Evolutionary conservation across 2,888 invertebrate species (phyloP), one percentile per base, ranked within the genome.

Genomic region (Hypena proboscidalis): DNA sequence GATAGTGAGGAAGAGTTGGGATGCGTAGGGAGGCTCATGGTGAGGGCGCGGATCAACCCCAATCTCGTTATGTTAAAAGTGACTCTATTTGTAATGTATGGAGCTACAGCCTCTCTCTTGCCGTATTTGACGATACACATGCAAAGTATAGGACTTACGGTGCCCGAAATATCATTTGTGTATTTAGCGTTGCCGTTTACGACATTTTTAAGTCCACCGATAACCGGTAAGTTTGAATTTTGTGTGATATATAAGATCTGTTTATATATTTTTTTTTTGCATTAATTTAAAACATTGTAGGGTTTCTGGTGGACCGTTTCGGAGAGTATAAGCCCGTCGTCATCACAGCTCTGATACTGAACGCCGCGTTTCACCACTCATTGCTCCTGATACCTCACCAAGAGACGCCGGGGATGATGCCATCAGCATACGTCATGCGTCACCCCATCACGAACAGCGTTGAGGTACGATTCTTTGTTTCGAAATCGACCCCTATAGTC

Each of bases 91-190:
- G 94, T 96, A 66, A 94, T 95, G 93, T 96, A 96, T 76, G 96
- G 96, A 79, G 97, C 96, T 34, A 95, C 96, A 20, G 96, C 97
- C 35, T 95, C 96, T 4, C 91, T 97, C 35, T 85, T 97, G 43
- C 97, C 97, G 0, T 97, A 97, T 80, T 86, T 97, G 70, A 96
- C 97, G 1, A 95, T 97, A 60, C 97, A 97, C 87, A 97, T 97
- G 97, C 96, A 96, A 84, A 94, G 96, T 72, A 94, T 97, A 76
- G 97, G 97, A 47, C 91, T 97, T 44, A 95, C 95, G 30, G 95
- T 97, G 58, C 95, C 96, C 67, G 96, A 97, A 90, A 96, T 97
- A 51, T 96, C 96, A 38, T 94, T 97, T 71, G 95, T 97, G 65
- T 97, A 97, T 85, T 92, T 97, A 67, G 95, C 96, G 1, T 92